Conservation (phyloP, 2,797 vertebrate genomes). For the Coccyzus lansbergi region DNA sequence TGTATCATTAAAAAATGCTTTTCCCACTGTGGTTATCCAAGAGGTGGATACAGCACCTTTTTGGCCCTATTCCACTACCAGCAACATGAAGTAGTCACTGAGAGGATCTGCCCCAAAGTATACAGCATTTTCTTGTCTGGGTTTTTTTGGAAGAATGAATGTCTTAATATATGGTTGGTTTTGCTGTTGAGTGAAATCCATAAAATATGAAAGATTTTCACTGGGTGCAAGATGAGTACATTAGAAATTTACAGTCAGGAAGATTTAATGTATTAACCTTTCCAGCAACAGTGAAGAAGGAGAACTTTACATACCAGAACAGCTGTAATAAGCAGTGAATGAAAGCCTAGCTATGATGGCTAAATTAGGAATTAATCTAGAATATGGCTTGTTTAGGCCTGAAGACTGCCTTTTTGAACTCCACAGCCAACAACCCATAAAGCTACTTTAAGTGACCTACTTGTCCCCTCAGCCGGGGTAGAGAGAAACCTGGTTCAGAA, state of each 20-base stretch:
- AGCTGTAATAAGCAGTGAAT: not conserved
- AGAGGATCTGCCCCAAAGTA: not conserved
- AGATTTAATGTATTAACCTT: not conserved
- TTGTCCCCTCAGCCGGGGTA: not conserved
- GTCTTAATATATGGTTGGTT: not conserved
- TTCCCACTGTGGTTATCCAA: not conserved
- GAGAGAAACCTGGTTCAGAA: not conserved
- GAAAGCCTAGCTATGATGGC: not conserved
- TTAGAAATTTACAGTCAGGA: not conserved
- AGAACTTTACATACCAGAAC: not conserved
- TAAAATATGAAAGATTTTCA: not conserved
- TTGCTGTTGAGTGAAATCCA: not conserved
- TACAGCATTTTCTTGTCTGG: not conserved
- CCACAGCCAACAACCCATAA: not conserved
- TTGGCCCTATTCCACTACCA: not conserved
- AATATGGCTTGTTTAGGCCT: not conserved
- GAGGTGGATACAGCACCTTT: not conserved
- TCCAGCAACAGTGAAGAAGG: not conserved
- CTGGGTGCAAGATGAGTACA: not conserved
- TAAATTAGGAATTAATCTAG: not conserved
- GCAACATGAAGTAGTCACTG: not conserved
- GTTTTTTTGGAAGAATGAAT: not conserved
- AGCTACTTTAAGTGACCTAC: not conserved
- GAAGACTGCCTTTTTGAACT: not conserved
- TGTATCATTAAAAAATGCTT: slow-evolving; percentile 40